Percentiles rank a stretch among this genome's conserved stretches.
Conservation (phyloP, 1,140 invertebrate species). For the Dufourea novaeangliae region DNA sequence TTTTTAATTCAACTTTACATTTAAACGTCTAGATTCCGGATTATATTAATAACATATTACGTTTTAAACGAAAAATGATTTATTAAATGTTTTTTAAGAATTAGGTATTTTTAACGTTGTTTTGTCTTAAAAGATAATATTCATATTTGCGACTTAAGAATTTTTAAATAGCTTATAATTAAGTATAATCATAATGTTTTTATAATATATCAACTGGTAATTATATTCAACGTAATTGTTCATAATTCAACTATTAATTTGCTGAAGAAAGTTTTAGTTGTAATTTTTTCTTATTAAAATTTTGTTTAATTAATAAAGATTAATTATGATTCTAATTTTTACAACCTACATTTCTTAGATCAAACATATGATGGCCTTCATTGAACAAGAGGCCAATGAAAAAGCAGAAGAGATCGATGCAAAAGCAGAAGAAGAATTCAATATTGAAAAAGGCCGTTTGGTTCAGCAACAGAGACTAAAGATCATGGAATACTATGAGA, state of each 20-base stretch:
- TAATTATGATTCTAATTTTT: neutral
- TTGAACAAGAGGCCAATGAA: slow-evolving; percentile 99
- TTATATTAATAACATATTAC: neutral
- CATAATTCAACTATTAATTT: neutral
- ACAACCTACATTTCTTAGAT: slow-evolving; percentile 86
- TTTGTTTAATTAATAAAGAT: neutral
- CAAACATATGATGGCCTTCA: slow-evolving; percentile 99
- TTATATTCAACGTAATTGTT: neutral
- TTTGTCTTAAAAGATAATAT: neutral
- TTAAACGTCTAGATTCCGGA: no score
- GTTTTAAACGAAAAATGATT: neutral
- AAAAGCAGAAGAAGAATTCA: slow-evolving; percentile 99
- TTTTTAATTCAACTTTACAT: neutral
- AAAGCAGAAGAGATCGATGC: slow-evolving; percentile 99
- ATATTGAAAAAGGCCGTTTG: slow-evolving; percentile 99
- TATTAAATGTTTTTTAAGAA: neutral
- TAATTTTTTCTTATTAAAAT: neutral
- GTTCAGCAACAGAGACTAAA: slow-evolving; percentile 99
- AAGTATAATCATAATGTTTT: neutral
- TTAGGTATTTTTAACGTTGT: neutral
- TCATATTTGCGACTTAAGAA: neutral
- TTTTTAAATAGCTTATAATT: neutral
- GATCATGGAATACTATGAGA: slow-evolving; percentile 99
- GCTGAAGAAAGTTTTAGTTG: neutral
- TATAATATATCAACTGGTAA: neutral